Evolutionary conservation across 1,140 invertebrate species (phyloP).

Genomic region (Musca domestica): DNA sequence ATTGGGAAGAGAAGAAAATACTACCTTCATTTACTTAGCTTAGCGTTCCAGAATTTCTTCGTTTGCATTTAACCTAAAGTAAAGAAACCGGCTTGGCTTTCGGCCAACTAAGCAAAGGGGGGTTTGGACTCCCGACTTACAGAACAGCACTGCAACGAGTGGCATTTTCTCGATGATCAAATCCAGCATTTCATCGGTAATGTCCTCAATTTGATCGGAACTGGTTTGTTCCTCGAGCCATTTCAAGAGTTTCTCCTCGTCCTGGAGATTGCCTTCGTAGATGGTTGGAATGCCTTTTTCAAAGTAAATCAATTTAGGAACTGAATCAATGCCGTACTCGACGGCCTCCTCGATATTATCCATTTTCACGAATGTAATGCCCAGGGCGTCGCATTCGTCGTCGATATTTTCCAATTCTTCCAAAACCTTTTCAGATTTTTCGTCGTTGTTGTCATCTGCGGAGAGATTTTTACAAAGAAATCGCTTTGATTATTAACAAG

Average conservation of each 20-base stretch:
- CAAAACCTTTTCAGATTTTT: constrained; percentile 80
- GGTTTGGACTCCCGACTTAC: constrained; percentile 61
- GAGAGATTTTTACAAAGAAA: background rate
- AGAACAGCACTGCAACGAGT: constrained; percentile 84
- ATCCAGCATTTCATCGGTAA: constrained; percentile 92
- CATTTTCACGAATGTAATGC: constrained; percentile 89
- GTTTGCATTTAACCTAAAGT: background rate
- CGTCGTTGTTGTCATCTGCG: constrained; percentile 86
- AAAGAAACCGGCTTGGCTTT: background rate
- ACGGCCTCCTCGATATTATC: constrained; percentile 85
- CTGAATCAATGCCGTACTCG: constrained; percentile 86
- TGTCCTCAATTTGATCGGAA: constrained; percentile 89
- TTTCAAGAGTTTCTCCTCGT: constrained; percentile 84
- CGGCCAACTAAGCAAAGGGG: background rate
- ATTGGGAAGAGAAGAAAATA: background rate
- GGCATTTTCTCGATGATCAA: constrained; percentile 86
- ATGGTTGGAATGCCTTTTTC: constrained; percentile 85
- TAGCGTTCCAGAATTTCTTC: background rate
- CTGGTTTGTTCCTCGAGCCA: constrained; percentile 85
- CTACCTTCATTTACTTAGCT: background rate
- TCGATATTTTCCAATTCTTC: constrained; percentile 93
- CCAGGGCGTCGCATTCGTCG: constrained; percentile 86
- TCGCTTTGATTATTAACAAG: background rate
- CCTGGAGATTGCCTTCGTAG: constrained; percentile 87
- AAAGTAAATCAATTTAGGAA: constrained; percentile 84